Conservation (phyloP, 2,797 vertebrate species). For the Falco novaeseelandiae region DNA sequence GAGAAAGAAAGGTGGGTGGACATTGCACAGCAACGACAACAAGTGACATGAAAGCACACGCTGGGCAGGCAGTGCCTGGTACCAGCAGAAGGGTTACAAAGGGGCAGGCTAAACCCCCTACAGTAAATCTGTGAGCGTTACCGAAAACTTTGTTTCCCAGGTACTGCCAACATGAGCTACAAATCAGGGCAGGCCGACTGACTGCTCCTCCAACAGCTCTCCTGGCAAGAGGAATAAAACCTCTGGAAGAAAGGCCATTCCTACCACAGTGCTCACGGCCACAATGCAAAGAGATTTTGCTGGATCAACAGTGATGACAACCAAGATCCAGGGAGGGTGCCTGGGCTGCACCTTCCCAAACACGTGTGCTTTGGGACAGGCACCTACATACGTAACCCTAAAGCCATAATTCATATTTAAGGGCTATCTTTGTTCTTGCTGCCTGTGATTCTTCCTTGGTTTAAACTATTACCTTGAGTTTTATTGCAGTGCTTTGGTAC, state of each 20-base stretch:
- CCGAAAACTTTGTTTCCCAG: background rate
- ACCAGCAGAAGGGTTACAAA: background rate
- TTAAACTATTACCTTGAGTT: background rate
- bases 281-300: background rate
- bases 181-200: background rate
- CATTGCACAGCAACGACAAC: rapidly evolving
- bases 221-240: background rate
- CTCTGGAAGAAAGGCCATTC: background rate
- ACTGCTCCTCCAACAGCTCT: background rate
- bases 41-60: background rate
- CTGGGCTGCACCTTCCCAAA: background rate
- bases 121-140: background rate
- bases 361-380: background rate
- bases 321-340: background rate
- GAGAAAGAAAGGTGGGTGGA: background rate
- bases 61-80: background rate
- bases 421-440: background rate
- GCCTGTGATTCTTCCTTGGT: background rate
- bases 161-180: background rate
- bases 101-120: background rate
- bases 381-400: background rate
- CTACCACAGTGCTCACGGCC: rapidly evolving
- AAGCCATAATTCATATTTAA: background rate
- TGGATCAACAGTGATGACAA: background rate
- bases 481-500: background rate